Evolutionary conservation across 2,888 invertebrate species (phyloP).

Genomic region (Volucella zonaria): DNA sequence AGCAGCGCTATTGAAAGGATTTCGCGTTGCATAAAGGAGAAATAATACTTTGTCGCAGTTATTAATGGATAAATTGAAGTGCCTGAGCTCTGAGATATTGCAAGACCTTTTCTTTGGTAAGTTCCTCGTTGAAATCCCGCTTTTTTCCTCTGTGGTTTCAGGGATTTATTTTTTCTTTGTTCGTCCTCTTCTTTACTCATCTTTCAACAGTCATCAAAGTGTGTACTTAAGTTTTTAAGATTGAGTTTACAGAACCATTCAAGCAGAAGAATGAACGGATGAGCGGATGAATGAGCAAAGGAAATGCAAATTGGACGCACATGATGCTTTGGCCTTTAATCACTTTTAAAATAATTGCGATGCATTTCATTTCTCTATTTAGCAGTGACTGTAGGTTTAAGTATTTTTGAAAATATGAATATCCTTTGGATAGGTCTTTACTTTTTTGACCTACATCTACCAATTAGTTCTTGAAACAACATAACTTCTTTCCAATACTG

Average conservation of each 20-base stretch:
- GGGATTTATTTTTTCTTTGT: background rate
- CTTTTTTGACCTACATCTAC: too few species aligned
- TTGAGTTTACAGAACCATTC: constrained; percentile 34
- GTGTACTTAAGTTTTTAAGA: constrained; percentile 17
- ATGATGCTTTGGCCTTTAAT: constrained; percentile 22
- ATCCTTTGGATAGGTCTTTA: too few species aligned
- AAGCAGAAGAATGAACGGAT: background rate
- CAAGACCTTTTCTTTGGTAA: background rate
- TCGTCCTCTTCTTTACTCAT: background rate
- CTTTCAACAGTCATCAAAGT: background rate
- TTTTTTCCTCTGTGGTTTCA: too few species aligned
- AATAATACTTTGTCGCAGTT: constrained; percentile 63
- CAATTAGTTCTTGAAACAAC: too few species aligned
- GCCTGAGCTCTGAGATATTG: constrained; percentile 7
- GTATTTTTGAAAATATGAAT: too few species aligned
- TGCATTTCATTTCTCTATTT: background rate
- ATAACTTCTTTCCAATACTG: too few species aligned
- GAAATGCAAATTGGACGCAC: background rate
- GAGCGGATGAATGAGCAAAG: background rate
- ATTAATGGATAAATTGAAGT: constrained; percentile 59
- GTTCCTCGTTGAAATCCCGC: too few species aligned
- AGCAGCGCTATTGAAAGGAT: constrained; percentile 68
- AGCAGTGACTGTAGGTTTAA: too few species aligned
- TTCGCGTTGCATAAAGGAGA: constrained; percentile 59
- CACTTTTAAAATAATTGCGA: constrained; percentile 24